Conservation (phyloP, 2,113 vertebrate genomes). For the Hylia prasina region DNA sequence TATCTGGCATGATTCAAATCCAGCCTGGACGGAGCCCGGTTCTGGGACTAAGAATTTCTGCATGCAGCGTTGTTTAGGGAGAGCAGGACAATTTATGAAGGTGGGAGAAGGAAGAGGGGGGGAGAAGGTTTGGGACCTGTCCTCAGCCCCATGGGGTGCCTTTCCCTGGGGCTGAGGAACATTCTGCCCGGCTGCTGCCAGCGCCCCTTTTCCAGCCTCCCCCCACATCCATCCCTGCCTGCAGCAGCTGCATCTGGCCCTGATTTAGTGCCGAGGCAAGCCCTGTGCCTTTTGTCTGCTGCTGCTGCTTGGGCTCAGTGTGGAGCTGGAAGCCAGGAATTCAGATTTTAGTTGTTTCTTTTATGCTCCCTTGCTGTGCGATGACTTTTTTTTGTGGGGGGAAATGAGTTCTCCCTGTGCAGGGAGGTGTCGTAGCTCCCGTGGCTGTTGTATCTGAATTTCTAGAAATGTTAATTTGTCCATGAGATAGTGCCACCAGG, state of each 20-base stretch:
- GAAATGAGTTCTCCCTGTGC: neutral
- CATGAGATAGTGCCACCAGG: neutral
- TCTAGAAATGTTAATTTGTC: neutral
- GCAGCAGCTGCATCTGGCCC: constrained; percentile 46
- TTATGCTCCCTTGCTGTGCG: neutral
- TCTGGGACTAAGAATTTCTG: neutral
- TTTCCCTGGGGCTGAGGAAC: neutral
- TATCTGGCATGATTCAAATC: fast-evolving
- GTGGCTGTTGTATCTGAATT: neutral
- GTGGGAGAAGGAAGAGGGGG: neutral
- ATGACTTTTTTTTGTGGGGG: neutral
- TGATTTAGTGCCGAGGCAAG: constrained; percentile 49
- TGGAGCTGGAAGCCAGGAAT: constrained; percentile 46
- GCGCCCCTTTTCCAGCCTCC: neutral
- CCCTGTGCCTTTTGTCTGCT: constrained; percentile 44
- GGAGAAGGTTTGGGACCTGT: neutral
- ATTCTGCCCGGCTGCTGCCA: neutral
- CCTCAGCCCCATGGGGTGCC: neutral
- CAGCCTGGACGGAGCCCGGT: neutral
- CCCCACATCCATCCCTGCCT: neutral
- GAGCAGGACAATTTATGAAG: neutral
- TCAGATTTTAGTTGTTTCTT: neutral
- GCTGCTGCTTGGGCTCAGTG: neutral
- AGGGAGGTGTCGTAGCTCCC: neutral
- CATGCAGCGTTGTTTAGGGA: neutral